Conservation (phyloP, 2,113 vertebrate species). For the Elephantulus edwardii region DNA sequence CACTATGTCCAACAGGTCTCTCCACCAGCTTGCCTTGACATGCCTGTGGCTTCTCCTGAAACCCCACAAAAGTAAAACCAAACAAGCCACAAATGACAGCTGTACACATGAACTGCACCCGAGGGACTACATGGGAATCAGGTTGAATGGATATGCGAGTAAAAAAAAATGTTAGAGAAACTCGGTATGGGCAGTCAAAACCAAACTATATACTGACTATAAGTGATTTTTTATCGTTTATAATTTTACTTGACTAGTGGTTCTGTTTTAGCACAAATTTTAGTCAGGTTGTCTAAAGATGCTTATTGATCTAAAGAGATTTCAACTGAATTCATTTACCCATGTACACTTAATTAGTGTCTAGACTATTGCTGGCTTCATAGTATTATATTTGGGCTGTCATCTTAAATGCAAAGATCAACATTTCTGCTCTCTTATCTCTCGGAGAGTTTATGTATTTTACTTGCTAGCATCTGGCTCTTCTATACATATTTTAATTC, state of each 20-base stretch:
- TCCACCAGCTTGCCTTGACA: too few relatives aligned
- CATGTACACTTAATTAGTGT: constrained; percentile 69
- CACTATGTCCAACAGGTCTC: too few relatives aligned
- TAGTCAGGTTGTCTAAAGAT: constrained; percentile 68
- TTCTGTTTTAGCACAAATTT: constrained; percentile 47
- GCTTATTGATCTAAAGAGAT: constrained; percentile 62
- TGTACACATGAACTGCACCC: too few relatives aligned
- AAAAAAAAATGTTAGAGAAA: too few relatives aligned
- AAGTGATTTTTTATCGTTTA: neutral
- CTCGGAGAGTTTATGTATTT: neutral
- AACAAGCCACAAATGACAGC: too few relatives aligned
- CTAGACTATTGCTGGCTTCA: constrained; percentile 61
- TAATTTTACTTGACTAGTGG: constrained; percentile 12
- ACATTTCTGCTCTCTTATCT: constrained; percentile 67
- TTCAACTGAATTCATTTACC: constrained; percentile 73
- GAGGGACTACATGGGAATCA: too few relatives aligned
- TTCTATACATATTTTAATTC: constrained; percentile 48
- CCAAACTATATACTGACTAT: too few relatives aligned
- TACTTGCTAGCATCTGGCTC: constrained; percentile 54
- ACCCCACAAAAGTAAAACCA: too few relatives aligned
- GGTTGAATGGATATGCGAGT: too few relatives aligned
- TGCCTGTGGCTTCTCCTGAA: too few relatives aligned
- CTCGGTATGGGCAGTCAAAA: too few relatives aligned
- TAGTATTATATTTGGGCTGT: constrained; percentile 52
- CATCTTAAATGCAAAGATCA: constrained; percentile 67